A percentile compares a stretch with the other conserved stretches of the same genome.
These are phyloP conservation scores for Choloepus didactylus DNA, from an alignment of 2,797 vertebrate genomes.

Conservation along the genomic window DNA sequence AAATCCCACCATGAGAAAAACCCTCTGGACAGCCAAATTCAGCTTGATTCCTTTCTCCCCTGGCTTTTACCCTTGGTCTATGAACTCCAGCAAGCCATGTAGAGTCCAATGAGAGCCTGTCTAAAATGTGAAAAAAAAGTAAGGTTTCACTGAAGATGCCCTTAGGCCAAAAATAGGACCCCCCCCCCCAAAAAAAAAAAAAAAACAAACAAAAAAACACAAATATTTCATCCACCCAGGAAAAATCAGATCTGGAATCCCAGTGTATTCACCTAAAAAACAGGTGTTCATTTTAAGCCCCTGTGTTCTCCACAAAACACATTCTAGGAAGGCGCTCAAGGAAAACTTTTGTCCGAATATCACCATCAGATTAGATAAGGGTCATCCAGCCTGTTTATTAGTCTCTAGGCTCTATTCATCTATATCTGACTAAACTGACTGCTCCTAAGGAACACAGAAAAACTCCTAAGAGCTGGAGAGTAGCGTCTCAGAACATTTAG, in stretches of 20 bases:
- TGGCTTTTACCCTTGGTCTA: not conserved
- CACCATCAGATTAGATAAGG: constrained; percentile 75
- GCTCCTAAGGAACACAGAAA: constrained; percentile 49
- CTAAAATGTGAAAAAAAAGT: not conserved
- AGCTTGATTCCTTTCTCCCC: not conserved
- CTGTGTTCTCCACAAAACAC: constrained; percentile 37
- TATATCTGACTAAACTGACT: constrained; percentile 63
- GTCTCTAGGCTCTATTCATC: constrained; percentile 66
- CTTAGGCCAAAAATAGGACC: not conserved
- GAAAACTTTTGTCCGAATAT: constrained; percentile 65
- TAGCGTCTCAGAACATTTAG: not conserved
- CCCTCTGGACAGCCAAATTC: not conserved
- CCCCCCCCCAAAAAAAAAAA: not conserved
- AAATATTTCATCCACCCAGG: constrained; percentile 20
- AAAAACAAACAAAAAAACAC: not conserved
- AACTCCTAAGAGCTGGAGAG: constrained; percentile 31
- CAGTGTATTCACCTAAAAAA: not conserved
- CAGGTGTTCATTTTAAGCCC: not conserved
- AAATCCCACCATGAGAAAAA: not conserved
- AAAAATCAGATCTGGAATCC: constrained; percentile 28
- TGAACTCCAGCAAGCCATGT: constrained; percentile 28
- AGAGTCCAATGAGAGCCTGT: not conserved
- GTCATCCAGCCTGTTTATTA: constrained; percentile 72
- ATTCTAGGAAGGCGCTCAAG: constrained; percentile 54
- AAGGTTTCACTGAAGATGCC: not conserved